Percentiles rank a stretch among this genome's conserved stretches.
Evolutionary conservation across 2,888 invertebrate species (phyloP).

Genomic region (Dryadula phaetusa): DNA sequence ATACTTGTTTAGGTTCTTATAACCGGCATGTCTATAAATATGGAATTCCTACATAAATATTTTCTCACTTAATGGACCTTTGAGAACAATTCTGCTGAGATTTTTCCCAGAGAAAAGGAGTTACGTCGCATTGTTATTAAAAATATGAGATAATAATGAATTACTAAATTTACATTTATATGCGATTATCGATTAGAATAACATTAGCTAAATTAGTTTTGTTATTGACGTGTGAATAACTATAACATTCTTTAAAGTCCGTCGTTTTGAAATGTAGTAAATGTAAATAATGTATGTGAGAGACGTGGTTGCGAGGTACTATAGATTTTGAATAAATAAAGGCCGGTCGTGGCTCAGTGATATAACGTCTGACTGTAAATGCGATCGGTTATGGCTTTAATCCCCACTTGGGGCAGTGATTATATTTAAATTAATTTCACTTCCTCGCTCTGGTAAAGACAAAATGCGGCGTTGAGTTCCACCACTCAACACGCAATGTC

Average conservation of each 20-base stretch:
- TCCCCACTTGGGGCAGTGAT: no score
- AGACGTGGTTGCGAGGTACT: background rate
- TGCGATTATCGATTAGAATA: background rate
- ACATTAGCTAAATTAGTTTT: background rate
- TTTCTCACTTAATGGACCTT: conserved; percentile 31
- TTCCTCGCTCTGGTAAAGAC: no score
- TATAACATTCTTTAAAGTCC: background rate
- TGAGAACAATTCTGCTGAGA: conserved; percentile 25
- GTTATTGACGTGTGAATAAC: background rate
- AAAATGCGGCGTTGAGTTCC: no score
- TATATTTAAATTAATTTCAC: no score
- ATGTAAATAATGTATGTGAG: background rate
- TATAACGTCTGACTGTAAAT: no score
- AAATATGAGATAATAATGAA: conserved; percentile 27
- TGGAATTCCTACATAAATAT: conserved; percentile 20
- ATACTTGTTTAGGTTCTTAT: conserved; percentile 4
- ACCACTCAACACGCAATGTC: no score
- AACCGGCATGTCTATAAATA: conserved; percentile 14
- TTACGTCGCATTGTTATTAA: conserved; percentile 25
- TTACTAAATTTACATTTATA: conserved; percentile 21
- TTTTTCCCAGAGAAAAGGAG: conserved; percentile 30
- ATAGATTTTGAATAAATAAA: background rate
- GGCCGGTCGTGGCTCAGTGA: no score
- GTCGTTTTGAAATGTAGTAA: background rate
- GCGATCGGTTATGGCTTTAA: no score